Percentiles rank a stretch among this genome's conserved stretches.
These are phyloP conservation scores for Gandaritis pyraliata DNA, from an alignment of 2,888 invertebrate genomes.

Conservation along the genomic window DNA sequence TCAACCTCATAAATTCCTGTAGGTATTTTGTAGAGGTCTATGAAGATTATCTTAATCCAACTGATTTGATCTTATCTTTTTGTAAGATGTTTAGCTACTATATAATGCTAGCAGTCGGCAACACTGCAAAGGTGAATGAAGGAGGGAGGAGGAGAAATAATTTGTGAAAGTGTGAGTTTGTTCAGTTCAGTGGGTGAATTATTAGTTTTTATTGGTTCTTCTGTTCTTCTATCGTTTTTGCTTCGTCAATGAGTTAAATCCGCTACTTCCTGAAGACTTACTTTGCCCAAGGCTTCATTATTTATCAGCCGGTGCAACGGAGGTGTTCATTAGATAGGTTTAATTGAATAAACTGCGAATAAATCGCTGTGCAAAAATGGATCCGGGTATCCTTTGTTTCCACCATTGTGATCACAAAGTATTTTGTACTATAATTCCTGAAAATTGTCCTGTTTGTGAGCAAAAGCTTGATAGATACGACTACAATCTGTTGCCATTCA, in stretches of 20 bases:
- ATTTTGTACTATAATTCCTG: slow-evolving; percentile 92
- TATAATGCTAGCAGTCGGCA: no score
- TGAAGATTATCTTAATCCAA: no score
- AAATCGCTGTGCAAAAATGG: slow-evolving; percentile 74
- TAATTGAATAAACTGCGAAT: slow-evolving; percentile 58
- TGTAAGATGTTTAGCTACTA: no score
- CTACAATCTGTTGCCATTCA: slow-evolving; percentile 90
- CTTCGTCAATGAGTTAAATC: slow-evolving; percentile 56
- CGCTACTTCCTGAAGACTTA: slow-evolving; percentile 46
- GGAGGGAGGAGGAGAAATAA: slow-evolving; percentile 7
- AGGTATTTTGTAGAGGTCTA: no score
- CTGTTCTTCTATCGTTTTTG: slow-evolving; percentile 62
- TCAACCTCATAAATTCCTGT: no score
- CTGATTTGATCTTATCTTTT: no score
- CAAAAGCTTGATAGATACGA: slow-evolving; percentile 82
- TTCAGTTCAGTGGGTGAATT: slow-evolving; percentile 47
- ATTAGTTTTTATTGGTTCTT: slow-evolving; percentile 49
- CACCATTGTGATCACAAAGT: slow-evolving; percentile 94
- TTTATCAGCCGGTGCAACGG: slow-evolving; percentile 39
- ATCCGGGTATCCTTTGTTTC: slow-evolving; percentile 94
- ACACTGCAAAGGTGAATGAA: no score
- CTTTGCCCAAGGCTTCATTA: slow-evolving; percentile 47
- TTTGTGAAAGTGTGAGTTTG: slow-evolving; percentile 52
- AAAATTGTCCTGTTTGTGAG: slow-evolving; percentile 91
- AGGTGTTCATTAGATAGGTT: slow-evolving; percentile 47